Conservation (phyloP, 2,797 vertebrate species). For the Cirrhinus molitorella region DNA sequence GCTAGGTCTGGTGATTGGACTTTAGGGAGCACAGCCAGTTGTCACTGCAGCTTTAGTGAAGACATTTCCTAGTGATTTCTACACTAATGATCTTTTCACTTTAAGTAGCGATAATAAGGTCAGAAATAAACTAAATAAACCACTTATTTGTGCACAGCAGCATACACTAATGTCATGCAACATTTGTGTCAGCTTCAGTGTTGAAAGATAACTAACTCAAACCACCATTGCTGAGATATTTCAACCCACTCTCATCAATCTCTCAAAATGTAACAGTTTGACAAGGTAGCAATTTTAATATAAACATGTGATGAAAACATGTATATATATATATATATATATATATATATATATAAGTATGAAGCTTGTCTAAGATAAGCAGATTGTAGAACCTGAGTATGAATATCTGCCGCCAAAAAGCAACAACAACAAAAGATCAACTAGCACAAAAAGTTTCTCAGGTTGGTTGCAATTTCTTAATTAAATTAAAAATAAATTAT, state of each 20-base stretch:
- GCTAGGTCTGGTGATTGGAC: conserved; percentile 53
- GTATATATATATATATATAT: too few species aligned
- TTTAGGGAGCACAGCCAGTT: conserved; percentile 42
- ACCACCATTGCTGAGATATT: neutral
- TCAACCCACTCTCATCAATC: neutral
- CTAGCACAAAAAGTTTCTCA: neutral
- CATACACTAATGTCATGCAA: neutral
- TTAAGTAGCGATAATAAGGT: conserved; percentile 19
- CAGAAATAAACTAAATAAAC: neutral
- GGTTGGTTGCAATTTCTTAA: neutral
- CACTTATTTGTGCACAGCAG: neutral
- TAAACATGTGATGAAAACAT: neutral
- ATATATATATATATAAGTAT: too few species aligned
- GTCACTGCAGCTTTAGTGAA: conserved; percentile 57
- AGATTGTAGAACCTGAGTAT: neutral
- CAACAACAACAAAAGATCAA: neutral
- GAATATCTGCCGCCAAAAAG: neutral
- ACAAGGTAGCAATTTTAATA: neutral
- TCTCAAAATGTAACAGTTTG: neutral
- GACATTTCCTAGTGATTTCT: conserved; percentile 55
- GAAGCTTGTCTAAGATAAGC: neutral
- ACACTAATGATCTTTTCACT: conserved; percentile 49
- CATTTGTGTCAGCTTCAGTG: neutral
- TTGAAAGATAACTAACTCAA: neutral
- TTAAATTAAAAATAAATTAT: too few species aligned